Conservation (phyloP, 2,888 invertebrate species). For the Amorpha juglandis region DNA sequence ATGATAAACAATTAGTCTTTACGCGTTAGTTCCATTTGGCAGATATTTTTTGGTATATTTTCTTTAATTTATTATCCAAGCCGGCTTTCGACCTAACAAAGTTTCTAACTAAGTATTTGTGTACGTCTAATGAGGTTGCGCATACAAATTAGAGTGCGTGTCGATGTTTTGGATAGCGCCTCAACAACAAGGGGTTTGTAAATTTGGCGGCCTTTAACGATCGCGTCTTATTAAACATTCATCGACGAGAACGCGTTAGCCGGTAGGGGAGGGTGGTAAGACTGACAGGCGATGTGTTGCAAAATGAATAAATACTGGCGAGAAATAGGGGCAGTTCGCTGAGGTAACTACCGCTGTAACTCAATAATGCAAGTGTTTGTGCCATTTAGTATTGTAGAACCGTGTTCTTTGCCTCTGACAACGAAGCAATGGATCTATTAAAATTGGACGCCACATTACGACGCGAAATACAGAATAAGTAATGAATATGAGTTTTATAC, state of each 20-base stretch:
- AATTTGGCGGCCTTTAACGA: constrained; percentile 81
- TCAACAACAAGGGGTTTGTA: constrained; percentile 65
- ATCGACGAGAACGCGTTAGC: constrained; percentile 72
- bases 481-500: constrained; percentile 59
- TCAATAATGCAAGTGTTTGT: constrained; percentile 71
- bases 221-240: constrained; percentile 75
- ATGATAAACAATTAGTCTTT: too few relatives aligned
- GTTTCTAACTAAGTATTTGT: background rate
- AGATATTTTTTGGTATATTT: background rate
- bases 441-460: constrained; percentile 51
- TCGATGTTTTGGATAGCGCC: constrained; percentile 69
- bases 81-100: background rate
- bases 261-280: constrained; percentile 72
- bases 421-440: constrained; percentile 45
- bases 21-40: background rate
- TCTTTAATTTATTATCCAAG: background rate
- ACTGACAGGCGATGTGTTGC: constrained; percentile 80
- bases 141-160: constrained; percentile 57
- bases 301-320: constrained; percentile 82
- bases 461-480: constrained; percentile 69
- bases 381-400: constrained; percentile 36
- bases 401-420: background rate
- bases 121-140: constrained; percentile 10
- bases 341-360: constrained; percentile 67
- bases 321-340: constrained; percentile 82